Base-by-base conservation (phyloP, 2,888 invertebrate species). In the Lymantria monacha region DNA sequence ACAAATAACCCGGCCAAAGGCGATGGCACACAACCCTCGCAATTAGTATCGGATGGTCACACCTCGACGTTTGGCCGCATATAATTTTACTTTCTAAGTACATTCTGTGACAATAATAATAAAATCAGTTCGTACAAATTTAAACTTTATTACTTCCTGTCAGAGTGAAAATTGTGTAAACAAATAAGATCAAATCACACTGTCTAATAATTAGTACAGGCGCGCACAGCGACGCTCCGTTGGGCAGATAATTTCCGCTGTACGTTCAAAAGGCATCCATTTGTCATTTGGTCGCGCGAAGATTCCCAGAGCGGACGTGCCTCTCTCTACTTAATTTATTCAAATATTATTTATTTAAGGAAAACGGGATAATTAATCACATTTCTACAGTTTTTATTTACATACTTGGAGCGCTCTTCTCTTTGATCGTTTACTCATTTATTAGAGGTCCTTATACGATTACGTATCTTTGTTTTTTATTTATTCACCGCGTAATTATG, bases 311-410 rank as follows among this genome's bases (percentile, higher is more conserved):
- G 81, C 87, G 87, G 90, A 88, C 89, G 86, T 83, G 77, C 73
- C 72, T 75, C 75, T 73, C 83, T 78, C 80, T 83, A 81, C 81
- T 83, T 88, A 90, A 90, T 90, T 89, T 91, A 90, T 91, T 87
- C 80, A 82, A 85, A 87, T 88, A 89, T 87, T 91, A 90, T 91
- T 91, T 91, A 90, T 91, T 87, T 89, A 89, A 84, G 87, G 91
- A 88, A 87, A 87, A 87, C 87, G 81, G 72, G 84, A 79, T 85
- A 81, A 88, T 91, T 90, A 90, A 91, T 91, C 90, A 91, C 87
- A 83, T 83, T 81, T 85, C 83, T 81, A 81, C 79, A 81, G 82
- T 84, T 89, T 88, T 90, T 89, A 89, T 90, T 91, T 88, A 90
- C 76, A 71, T 79, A 69, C 69, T 78, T 72, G 76, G 82, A 80